These are phyloP conservation scores for Pseudolaguvia tuberculata DNA, from an alignment of 2,113 vertebrate genomes.

Conservation along the genomic window DNA sequence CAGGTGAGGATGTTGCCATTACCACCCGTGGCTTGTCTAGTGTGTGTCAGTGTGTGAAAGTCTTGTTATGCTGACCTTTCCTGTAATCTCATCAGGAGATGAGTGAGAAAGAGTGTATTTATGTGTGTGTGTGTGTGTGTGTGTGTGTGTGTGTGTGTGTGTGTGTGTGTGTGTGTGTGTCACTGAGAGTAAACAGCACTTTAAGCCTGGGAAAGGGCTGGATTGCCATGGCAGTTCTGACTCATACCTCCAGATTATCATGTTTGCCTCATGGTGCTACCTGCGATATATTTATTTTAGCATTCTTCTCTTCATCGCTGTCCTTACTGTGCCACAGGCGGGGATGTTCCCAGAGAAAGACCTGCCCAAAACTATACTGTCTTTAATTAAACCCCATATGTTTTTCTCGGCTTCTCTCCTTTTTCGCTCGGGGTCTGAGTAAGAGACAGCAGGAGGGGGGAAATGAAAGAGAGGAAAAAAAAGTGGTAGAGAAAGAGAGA, in stretches of 20 bases:
- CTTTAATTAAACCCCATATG: conserved; percentile 50
- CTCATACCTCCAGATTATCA: conserved; percentile 47
- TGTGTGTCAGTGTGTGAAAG: conserved; percentile 21
- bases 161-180: conserved; percentile 33
- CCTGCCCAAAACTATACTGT: conserved; percentile 29
- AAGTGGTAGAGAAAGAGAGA: conserved; percentile 30
- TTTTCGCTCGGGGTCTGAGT: conserved; percentile 33
- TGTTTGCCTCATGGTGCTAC: conserved; percentile 47
- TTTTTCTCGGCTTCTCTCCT: conserved; percentile 34
- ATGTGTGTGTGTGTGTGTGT: conserved; percentile 19
- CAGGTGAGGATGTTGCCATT: conserved; percentile 17
- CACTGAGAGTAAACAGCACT: conserved; percentile 48
- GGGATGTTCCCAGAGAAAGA: conserved; percentile 39
- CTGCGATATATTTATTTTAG: conserved; percentile 50
- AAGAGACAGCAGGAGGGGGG: conserved; percentile 36
- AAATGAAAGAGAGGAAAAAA: not conserved
- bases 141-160: not conserved
- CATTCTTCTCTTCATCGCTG: conserved; percentile 41
- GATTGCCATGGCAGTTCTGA: conserved; percentile 48
- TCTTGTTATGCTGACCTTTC: conserved; percentile 41
- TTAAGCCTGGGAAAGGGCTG: conserved; percentile 46
- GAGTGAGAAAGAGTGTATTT: conserved; percentile 22
- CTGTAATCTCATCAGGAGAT: conserved; percentile 33
- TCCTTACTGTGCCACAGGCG: conserved; percentile 5
- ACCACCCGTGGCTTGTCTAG: conserved; percentile 20